A percentile compares a stretch with the other conserved stretches of the same genome.
phyloP scores from a whole-genome alignment of 2,113 vertebrate genomes.

The Papio anubis region DNA sequence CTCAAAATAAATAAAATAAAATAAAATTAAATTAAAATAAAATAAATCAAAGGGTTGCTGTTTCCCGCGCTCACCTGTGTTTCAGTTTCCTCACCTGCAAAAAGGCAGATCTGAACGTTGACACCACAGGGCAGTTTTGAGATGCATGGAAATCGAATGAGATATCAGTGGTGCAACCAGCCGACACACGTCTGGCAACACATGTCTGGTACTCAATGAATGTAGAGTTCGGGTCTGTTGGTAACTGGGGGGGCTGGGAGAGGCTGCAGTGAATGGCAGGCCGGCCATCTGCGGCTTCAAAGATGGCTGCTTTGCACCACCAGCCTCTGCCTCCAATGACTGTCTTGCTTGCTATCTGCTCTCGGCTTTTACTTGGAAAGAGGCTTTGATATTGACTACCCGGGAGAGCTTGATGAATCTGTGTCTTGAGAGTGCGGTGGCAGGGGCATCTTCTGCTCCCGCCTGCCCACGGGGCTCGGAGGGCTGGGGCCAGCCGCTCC shows the following conservation, averaged over 20 bases:
- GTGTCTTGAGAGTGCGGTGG: background rate
- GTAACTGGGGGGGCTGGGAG: background rate
- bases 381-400: slow-evolving; percentile 73
- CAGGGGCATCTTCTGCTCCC: background rate
- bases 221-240: background rate
- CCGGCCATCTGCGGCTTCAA: slow-evolving; percentile 79
- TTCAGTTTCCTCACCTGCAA: background rate
- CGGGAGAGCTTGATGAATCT: slow-evolving; percentile 57
- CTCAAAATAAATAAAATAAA: too few relatives aligned
- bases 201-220: background rate
- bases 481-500: background rate
- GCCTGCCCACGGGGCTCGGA: slow-evolving; percentile 48
- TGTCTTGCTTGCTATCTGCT: slow-evolving; percentile 73
- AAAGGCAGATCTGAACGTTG: background rate
- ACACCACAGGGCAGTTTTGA: background rate
- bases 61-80: background rate
- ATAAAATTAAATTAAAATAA: background rate
- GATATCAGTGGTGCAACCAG: background rate
- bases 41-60: background rate
- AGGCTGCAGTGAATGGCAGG: slow-evolving; percentile 64
- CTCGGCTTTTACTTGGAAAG: slow-evolving; percentile 74
- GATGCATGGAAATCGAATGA: background rate
- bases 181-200: background rate
- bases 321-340: slow-evolving; percentile 79
- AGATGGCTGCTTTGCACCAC: slow-evolving; percentile 62